Conservation (phyloP, 2,888 invertebrate genomes). For the Sipha maydis region DNA sequence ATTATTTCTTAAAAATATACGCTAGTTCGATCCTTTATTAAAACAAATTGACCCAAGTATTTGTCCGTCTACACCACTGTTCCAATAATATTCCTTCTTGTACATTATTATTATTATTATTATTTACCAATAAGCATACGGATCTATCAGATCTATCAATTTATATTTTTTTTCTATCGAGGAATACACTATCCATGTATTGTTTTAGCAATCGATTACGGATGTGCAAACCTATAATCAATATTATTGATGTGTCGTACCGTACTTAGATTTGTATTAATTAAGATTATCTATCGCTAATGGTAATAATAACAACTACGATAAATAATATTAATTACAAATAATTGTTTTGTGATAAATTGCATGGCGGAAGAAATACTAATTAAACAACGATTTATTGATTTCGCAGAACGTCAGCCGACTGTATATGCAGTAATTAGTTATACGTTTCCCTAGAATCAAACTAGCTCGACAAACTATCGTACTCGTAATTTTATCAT, state of each 20-base stretch:
- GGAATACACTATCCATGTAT: background rate
- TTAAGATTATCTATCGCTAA: slow-evolving; percentile 13
- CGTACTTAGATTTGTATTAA: slow-evolving; percentile 2
- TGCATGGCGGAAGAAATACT: background rate
- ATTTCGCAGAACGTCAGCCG: background rate
- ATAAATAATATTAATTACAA: background rate
- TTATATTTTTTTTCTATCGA: background rate
- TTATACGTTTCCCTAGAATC: background rate
- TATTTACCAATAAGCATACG: background rate
- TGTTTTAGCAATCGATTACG: background rate
- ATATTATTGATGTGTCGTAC: background rate
- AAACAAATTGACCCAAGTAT: too few relatives aligned
- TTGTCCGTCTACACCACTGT: background rate
- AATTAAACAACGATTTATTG: slow-evolving; percentile 23
- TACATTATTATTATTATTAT: background rate
- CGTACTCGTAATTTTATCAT: background rate
- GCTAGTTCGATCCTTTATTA: background rate
- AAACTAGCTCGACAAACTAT: background rate
- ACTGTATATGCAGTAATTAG: background rate
- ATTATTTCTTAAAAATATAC: background rate
- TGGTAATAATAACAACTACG: background rate
- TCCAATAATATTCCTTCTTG: background rate
- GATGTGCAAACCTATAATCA: slow-evolving; percentile 33
- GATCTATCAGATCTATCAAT: background rate
- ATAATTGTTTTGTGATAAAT: slow-evolving; percentile 6